Conservation (phyloP, 2,797 vertebrate species). For the Hemitrygon akajei region DNA sequence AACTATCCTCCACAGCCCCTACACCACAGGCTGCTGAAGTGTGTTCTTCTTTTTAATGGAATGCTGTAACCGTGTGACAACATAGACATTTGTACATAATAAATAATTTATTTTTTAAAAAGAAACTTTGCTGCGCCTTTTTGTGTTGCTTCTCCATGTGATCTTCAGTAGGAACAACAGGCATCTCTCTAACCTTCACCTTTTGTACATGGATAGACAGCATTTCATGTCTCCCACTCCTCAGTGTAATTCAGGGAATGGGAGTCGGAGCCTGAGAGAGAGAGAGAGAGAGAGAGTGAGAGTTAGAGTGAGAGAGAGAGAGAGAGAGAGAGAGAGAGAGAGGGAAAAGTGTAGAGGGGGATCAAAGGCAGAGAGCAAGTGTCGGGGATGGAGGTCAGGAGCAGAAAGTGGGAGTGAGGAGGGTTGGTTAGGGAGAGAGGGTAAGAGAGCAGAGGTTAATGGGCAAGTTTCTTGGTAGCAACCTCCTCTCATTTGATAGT, state of each 20-base stretch:
- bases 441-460: too few species aligned
- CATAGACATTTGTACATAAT: neutral
- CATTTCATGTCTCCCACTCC: too few species aligned
- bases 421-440: too few species aligned
- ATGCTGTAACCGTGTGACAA: slow-evolving; percentile 16
- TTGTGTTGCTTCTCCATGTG: neutral
- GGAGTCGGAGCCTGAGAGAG: too few species aligned
- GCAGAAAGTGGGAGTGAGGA: neutral
- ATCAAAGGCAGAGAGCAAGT: too few species aligned
- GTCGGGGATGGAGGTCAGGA: neutral
- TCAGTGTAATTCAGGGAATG: too few species aligned
- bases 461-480: too few species aligned
- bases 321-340: neutral
- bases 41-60: neutral
- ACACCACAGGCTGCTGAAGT: neutral
- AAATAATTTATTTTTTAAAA: slow-evolving; percentile 29
- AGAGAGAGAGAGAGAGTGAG: too few species aligned
- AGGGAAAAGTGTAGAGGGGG: neutral
- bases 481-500: too few species aligned
- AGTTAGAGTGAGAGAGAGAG: neutral
- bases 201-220: too few species aligned
- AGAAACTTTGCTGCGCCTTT: neutral
- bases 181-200: too few species aligned
- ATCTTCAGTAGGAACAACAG: too few species aligned
- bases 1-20: neutral